Evolutionary conservation across 2,113 vertebrate species (phyloP), one percentile per base, ranked within the genome.

Genomic region (Pomatostomus ruficeps): DNA sequence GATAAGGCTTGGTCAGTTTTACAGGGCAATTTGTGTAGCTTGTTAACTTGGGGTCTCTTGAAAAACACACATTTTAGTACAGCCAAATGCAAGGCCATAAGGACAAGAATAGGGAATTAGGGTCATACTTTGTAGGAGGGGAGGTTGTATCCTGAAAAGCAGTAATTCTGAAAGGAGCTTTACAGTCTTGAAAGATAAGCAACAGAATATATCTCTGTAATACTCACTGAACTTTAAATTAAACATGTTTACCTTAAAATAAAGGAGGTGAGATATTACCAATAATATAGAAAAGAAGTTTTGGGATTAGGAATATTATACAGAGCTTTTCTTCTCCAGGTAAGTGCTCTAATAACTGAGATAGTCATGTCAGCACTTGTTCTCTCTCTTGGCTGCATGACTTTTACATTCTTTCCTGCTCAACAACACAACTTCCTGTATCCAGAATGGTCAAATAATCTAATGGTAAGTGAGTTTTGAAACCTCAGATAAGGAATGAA

Each of bases 31-130:
- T 95, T 96, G 49, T 81, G 49, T 85, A 62, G 93, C 70, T 96
- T 87, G 91, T 95, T 96, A 96, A 94, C 86, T 54, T 76, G 73
- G 29, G 12, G n/a, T 96, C 21, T 65, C 38, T 58, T 93, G 93
- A 66, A 97, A 92, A 92, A 88, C 81, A 73, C 54, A 48, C 1
- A 0, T 82, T 96, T 97, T 96, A 97, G 87, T 91, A 89, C 85
- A 95, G 87, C 72, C 89, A 95, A 93, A 96, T 96, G 80, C 93
- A 91, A 96, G 91, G 93, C 89, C 89, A 62, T 82, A 93, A 95
- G 94, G 81, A 78, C 91, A 92, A 89, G 87, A 95, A 92, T 76
- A 94, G 71, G 46, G 77, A 95, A 88, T 95, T 91, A 91, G 81
- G 81, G 87, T 81, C 84, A 61, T 89, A 57, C 57, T 65, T 89